Percentiles rank a stretch among this genome's conserved stretches.
These are phyloP conservation scores for Rhinopomastus cyanomelas DNA, from an alignment of 2,113 vertebrate species.

Conservation along the genomic window DNA sequence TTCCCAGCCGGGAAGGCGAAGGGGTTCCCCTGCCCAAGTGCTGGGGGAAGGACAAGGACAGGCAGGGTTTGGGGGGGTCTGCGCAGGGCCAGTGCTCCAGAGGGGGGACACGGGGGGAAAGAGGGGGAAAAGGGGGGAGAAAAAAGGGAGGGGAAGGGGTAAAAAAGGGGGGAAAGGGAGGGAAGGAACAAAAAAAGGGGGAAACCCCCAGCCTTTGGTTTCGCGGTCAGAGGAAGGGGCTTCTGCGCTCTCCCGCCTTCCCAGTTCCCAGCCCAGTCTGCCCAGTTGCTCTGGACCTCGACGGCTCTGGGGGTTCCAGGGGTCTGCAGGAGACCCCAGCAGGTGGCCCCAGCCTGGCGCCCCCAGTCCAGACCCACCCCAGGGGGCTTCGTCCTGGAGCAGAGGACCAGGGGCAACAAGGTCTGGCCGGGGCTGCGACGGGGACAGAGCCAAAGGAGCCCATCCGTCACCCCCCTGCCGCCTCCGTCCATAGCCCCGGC, in stretches of 20 bases:
- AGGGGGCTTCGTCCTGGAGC: not conserved
- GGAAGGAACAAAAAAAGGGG: not conserved
- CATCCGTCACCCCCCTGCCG: not conserved
- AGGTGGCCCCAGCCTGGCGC: not conserved
- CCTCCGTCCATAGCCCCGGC: not conserved
- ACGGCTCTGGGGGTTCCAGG: not conserved
- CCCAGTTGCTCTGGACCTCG: not conserved
- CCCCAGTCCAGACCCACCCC: not conserved
- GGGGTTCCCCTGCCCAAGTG: no score
- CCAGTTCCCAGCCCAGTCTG: not conserved
- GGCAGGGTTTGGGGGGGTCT: no score
- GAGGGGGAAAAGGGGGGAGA: no score
- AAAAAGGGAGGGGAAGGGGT: no score
- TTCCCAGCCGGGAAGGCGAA: no score
- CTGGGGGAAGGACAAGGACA: no score
- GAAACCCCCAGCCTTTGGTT: not conserved
- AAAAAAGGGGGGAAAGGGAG: no score
- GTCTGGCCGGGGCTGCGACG: not conserved
- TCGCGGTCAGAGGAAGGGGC: not conserved
- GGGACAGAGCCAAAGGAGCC: not conserved
- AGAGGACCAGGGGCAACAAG: not conserved
- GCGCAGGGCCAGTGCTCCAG: no score
- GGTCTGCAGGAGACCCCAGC: not conserved
- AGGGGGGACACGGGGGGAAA: no score
- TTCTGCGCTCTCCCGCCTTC: not conserved